These are phyloP conservation scores for Cheilosia soror DNA, from an alignment of 2,888 invertebrate species.

Conservation along the genomic window DNA sequence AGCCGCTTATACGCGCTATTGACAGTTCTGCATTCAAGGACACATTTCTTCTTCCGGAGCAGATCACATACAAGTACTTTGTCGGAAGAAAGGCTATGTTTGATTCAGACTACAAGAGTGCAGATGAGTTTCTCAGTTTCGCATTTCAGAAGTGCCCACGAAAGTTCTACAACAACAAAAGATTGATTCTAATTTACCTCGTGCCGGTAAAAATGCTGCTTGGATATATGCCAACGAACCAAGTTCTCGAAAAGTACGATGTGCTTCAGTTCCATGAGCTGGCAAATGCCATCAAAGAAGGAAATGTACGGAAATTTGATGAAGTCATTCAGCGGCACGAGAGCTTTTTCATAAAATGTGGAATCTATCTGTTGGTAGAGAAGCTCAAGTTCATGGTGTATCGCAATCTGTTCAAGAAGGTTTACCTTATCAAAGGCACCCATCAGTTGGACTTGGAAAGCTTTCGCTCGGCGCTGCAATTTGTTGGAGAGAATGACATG, in stretches of 20 bases:
- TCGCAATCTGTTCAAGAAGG: slow-evolving; percentile 97
- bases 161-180: slow-evolving; percentile 92
- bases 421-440: slow-evolving; percentile 88
- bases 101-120: slow-evolving; percentile 97
- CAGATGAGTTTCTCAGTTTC: slow-evolving; percentile 95
- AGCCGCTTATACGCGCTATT: slow-evolving; percentile 97
- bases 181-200: slow-evolving; percentile 96
- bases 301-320: slow-evolving; percentile 93
- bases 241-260: slow-evolving; percentile 94
- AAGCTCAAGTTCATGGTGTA: slow-evolving; percentile 97
- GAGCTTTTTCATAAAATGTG: slow-evolving; percentile 96
- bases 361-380: slow-evolving; percentile 98
- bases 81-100: slow-evolving; percentile 99
- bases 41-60: slow-evolving; percentile 94
- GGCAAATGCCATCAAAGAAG: slow-evolving; percentile 94
- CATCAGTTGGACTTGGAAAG: slow-evolving; percentile 95
- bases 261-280: slow-evolving; percentile 95
- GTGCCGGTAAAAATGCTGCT: slow-evolving; percentile 98
- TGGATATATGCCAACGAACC: slow-evolving; percentile 95
- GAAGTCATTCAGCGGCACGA: slow-evolving; percentile 94
- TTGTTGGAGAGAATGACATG: slow-evolving; percentile 92
- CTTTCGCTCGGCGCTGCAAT: slow-evolving; percentile 92
- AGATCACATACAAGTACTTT: slow-evolving; percentile 98
- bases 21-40: slow-evolving; percentile 96
- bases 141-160: slow-evolving; percentile 96